Conservation (phyloP, 2,888 invertebrate species). For the Glaucopsyche alexis region DNA sequence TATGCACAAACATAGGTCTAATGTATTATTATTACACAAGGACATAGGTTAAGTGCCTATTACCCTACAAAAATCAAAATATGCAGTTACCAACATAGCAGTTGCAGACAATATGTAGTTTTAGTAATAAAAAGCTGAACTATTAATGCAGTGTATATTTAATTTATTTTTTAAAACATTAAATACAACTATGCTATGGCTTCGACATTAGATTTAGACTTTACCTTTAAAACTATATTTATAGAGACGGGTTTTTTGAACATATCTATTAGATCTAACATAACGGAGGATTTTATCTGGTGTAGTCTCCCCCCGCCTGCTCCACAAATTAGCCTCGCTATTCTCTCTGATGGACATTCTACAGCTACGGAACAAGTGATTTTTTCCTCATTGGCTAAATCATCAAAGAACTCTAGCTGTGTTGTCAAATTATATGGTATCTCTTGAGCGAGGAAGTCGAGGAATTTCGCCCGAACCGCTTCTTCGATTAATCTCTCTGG, state of each 20-base stretch:
- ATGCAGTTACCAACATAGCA: too few species aligned
- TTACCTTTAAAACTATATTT: slow-evolving; percentile 56
- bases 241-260: slow-evolving; percentile 81
- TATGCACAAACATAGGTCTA: too few species aligned
- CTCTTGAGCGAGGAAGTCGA: slow-evolving; percentile 91
- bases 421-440: slow-evolving; percentile 89
- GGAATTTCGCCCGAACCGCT: slow-evolving; percentile 89
- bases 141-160: background rate
- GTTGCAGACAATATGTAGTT: background rate
- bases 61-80: too few species aligned
- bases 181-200: slow-evolving; percentile 35
- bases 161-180: background rate
- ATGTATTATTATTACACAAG: too few species aligned
- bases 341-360: slow-evolving; percentile 81
- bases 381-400: slow-evolving; percentile 71
- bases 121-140: background rate
- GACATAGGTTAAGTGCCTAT: too few species aligned
- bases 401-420: slow-evolving; percentile 83
- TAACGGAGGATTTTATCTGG: slow-evolving; percentile 83
- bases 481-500: slow-evolving; percentile 85
- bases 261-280: slow-evolving; percentile 82
- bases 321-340: slow-evolving; percentile 84
- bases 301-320: slow-evolving; percentile 84
- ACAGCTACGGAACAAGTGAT: slow-evolving; percentile 80
- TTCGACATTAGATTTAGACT: slow-evolving; percentile 44